Base-by-base conservation (phyloP, 2,888 invertebrate genomes). In the Drosophila borealis region DNA sequence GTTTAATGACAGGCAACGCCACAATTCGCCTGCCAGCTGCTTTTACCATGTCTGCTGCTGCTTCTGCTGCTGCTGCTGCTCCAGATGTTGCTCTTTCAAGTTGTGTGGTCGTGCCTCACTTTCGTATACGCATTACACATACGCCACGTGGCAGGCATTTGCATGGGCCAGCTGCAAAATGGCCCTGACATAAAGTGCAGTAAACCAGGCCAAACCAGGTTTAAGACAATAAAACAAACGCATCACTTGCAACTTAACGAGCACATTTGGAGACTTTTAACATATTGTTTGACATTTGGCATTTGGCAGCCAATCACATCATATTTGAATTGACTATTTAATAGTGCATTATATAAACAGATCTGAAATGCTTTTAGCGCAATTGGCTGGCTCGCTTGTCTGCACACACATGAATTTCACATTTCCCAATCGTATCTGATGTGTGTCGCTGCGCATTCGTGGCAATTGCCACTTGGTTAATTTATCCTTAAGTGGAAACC, bases 1-100 rank as follows among this genome's bases (percentile, higher is more conserved):
- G 65, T 78, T 79, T 87, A 84, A 82, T 87, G 81, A 80, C 78
- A 86, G 74, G 42, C 53, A 64, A 48, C 50, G 45, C 80, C 67
- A 65, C 77, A 77, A 74, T 65, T 77, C 56, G 60, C 66, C 50
- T 70, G 53, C 13, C 36, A 21, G 41, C 53, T 36, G 36, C 36
- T 36, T 10, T 4, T 36, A 14, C 48, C 29, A 29, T 8, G 29
- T 29, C 29, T 29, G 29, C 36, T 37, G 41, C 53, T 34, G 33
- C 33, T 33, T 1, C 9, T 33, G 19, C 44, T 65, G 53, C 41
- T 68, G 44, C 44, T 42, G n/a, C 48, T 42, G 49, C 49, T 50
- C 10, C 37, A 53, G 57, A 19, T 46, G 33, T 46, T 46, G 66
- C 57, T 78, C 79, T 85, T 88, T 88, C 88, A 88, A 71, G 82